These are phyloP conservation scores for Oenanthe oenanthe DNA, from an alignment of 2,113 vertebrate species.

Conservation along the genomic window DNA sequence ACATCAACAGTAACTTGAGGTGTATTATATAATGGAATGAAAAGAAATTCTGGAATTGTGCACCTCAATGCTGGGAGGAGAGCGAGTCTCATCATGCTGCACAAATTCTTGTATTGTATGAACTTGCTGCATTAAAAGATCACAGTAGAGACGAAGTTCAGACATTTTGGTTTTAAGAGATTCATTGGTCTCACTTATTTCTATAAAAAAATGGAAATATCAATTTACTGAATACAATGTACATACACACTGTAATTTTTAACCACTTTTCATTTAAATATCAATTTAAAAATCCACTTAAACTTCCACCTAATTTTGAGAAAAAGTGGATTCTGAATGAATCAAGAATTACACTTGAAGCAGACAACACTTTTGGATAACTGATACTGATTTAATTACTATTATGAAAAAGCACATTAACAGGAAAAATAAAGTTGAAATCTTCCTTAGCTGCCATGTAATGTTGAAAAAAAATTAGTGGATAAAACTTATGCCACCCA, in stretches of 20 bases:
- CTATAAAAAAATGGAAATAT: conserved; percentile 61
- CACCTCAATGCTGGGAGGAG: conserved; percentile 79
- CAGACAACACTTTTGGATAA: neutral
- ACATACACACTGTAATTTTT: neutral
- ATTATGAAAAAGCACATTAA: neutral
- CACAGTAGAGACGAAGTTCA: conserved; percentile 96
- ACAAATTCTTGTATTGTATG: conserved; percentile 88
- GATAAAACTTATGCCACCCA: neutral
- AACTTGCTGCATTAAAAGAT: conserved; percentile 91
- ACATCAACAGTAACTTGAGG: neutral
- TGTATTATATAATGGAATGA: neutral
- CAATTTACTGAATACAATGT: neutral
- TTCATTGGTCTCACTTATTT: conserved; percentile 88
- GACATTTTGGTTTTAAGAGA: conserved; percentile 99
- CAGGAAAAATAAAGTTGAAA: neutral
- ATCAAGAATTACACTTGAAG: neutral
- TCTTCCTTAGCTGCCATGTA: neutral
- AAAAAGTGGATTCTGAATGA: neutral
- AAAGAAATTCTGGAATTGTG: neutral
- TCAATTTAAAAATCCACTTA: neutral
- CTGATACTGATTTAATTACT: neutral
- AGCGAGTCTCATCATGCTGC: conserved; percentile 75
- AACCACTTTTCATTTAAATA: neutral
- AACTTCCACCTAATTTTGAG: neutral
- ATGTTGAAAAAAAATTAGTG: neutral